Evolutionary conservation across 1,140 invertebrate species (phyloP), one percentile per base, ranked within the genome.

Genomic region (Apolygus lucorum): DNA sequence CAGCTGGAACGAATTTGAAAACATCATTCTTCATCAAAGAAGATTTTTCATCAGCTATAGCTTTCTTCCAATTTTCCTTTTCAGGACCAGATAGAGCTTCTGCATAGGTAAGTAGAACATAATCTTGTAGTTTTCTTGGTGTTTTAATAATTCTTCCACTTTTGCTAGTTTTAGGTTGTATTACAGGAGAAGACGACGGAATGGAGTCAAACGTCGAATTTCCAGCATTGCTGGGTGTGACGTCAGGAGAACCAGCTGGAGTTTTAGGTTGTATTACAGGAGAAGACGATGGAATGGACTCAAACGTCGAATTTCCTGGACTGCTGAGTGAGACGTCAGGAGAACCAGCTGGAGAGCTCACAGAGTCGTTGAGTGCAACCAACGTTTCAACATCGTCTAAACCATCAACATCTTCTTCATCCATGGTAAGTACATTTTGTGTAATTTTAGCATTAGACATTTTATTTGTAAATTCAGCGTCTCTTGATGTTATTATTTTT

Each of bases 11-110:
- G 4, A 42, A 11, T 52, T 68, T 72, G 74, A 74, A 76, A 2
- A 74, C 75, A 1, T 73, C 28, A 49, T 76, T 76, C 24, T 68
- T 68, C n/a, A 71, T 49, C 17, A 78, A 54, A 8, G 74, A 74
- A 42, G 74, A 34, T 0, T 76, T 64, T 28, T 77, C 76, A 2
- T 73, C 72, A 0, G 72, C 25, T 0, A 76, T 73, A 2, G 75
- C 75, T 26, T 71, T 17, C 34, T 34, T 68, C 75, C 76, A 77
- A 17, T 68, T 29, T 0, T 73, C 63, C 0, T 28, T 59, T 26
- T 77, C 67, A 4, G 67, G 52, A 8, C 74, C 69, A 14, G 54
- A 25, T 0, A 76, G 25, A 24, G 75, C 76, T 14, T 77, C 76
- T 25, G 62, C 62, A 63, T 77, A 75, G 26, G 75, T 74, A 28